These are phyloP conservation scores for Otolemur garnettii DNA, from an alignment of 2,113 vertebrate genomes.

Conservation along the genomic window DNA sequence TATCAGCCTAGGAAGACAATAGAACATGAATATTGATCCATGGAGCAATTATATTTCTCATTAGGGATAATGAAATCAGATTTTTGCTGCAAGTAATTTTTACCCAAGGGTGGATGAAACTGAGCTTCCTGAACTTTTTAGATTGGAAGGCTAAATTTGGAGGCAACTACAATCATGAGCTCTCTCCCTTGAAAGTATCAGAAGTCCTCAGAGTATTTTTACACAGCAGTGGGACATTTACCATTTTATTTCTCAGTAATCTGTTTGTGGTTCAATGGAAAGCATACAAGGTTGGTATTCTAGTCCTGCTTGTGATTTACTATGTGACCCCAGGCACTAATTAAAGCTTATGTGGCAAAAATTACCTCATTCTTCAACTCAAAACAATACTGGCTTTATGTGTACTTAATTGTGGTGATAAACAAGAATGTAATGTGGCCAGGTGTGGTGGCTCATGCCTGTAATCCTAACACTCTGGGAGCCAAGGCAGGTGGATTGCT, in stretches of 20 bases:
- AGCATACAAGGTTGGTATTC: slow-evolving; percentile 50
- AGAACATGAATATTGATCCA: slow-evolving; percentile 40
- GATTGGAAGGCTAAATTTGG: slow-evolving; percentile 50
- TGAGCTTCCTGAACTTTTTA: slow-evolving; percentile 26
- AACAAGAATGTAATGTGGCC: background rate
- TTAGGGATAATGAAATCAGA: background rate
- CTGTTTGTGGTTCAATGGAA: slow-evolving; percentile 45
- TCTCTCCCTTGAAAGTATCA: slow-evolving; percentile 12
- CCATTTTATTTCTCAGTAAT: slow-evolving; percentile 59
- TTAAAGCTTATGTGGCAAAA: slow-evolving; percentile 8
- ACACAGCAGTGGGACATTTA: background rate
- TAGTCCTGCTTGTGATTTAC: slow-evolving; percentile 38
- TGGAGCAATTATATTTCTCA: slow-evolving; percentile 55
- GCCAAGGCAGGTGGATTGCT: no score
- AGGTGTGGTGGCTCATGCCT: no score
- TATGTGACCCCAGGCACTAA: slow-evolving; percentile 35
- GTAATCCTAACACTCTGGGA: no score
- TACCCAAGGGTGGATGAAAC: slow-evolving; percentile 59
- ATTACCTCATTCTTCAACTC: slow-evolving; percentile 20
- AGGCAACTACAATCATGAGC: slow-evolving; percentile 29
- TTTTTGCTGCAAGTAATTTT: slow-evolving; percentile 59
- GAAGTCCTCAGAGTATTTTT: slow-evolving; percentile 44
- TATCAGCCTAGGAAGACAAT: slow-evolving; percentile 38
- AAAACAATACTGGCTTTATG: slow-evolving; percentile 28
- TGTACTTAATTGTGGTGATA: slow-evolving; percentile 33